Base-by-base conservation (phyloP, 2,113 vertebrate genomes). In the Neomonachus schauinslandi region DNA sequence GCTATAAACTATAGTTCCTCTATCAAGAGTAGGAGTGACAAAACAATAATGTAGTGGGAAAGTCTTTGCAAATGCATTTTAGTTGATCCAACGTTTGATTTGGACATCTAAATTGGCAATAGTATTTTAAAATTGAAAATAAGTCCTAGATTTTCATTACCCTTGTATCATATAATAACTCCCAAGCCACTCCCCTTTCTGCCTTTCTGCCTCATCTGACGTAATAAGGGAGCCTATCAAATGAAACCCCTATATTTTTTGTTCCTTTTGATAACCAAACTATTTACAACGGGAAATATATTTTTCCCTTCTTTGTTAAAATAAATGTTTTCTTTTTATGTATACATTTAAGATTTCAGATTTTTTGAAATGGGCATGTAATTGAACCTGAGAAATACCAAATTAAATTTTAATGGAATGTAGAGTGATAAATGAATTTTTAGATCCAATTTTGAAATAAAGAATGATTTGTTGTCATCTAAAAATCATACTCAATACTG, bases 391-490 rank as follows among this genome's bases (percentile, higher is more conserved):
- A 92, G 81, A 31, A 94, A 90, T 67, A 51, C 13, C 31, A 89
- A 92, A 95, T 79, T 86, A 71, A 91, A 86, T 67, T 91, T 91
- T 96, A 95, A 61, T 91, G 86, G 72, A 85, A 83, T 22, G 59
- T 61, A 82, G 7, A 77, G 39, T 69, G 61, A 97, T 63, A 97
- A 93, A 90, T 92, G 77, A 69, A 79, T 24, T 74, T 96, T 94
- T 93, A 83, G 53, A 83, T 94, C 42, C 36, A 69, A 67, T 74
- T 97, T 89, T 94, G 71, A 97, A 94, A 77, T 92, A 71, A 88
- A 89, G 16, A 89, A 95, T 89, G 72, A 96, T 84, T 95, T 97
- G 28, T 96, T 95, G 87, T 97, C 76, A 98, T 96, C 89, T 93
- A 88, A 94, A 95, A 82, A 83, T 97, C 79, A 84, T 57, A 82